Evolutionary conservation across 1,140 invertebrate genomes (phyloP), one percentile per base, ranked within the genome.

Genomic region (Drosophila punjabiensis): DNA sequence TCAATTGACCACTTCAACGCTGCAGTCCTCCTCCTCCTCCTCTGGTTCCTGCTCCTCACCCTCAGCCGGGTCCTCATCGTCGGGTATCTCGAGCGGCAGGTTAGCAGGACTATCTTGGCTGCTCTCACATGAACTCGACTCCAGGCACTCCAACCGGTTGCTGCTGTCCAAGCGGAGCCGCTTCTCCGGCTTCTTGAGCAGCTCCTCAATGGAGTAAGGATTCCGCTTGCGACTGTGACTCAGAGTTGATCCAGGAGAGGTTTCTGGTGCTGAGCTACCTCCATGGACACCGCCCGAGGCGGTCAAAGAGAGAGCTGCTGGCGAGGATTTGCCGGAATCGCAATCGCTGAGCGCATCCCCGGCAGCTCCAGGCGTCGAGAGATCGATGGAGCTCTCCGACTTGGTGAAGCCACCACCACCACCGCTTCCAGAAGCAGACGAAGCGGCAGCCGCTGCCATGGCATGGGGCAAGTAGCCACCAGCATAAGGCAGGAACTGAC

Each of bases 121-220:
- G 43, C 86, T 86, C 28, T 80, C 84, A 32, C 77, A 88, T 1
- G 80, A 83, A 48, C 79, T 89, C 2, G 86, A 90, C 24, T 74
- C 81, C 9, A 90, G 66, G 60, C 71, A 90, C 55, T 89, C 86
- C 47, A 89, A 9, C 28, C 78, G 68, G 59, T 81, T 37, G 56
- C 71, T 69, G 20, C 74, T 71, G 20, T 53, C 74, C 0, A 89
- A 53, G 3, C 91, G 85, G 8, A 88, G 48, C 7, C 91, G 91
- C 39, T 95, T 95, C 64, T 96, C 95, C 9, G 96, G 96, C 74
- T 97, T 97, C 82, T 97, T 97, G 6, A 98, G 84, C 8, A 98
- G 88, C 87, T 97, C 97, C 87, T 98, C 97, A 82, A 98, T 98
- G 0, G 97, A 97, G 88, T 97, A 97, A 0, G 97, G 96, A 93